Evolutionary conservation across 2,797 vertebrate genomes (phyloP).

Genomic region (Bradypus variegatus): DNA sequence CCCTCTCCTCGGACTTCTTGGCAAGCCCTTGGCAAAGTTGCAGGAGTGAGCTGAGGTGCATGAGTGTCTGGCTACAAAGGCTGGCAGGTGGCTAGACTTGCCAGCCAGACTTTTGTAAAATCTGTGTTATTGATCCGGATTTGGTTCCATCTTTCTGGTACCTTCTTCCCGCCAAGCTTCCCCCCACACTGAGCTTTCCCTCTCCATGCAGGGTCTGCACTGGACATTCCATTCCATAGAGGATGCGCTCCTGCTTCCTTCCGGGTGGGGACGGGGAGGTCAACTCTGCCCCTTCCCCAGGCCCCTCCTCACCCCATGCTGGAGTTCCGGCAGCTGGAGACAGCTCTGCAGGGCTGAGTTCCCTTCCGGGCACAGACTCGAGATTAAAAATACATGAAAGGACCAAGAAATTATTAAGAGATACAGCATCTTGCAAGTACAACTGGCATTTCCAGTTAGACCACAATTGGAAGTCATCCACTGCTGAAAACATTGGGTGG

Average conservation of each 20-base stretch:
- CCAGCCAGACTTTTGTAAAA: background rate
- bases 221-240: background rate
- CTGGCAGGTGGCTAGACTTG: background rate
- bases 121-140: background rate
- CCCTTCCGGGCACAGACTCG: slow-evolving; percentile 35
- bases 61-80: background rate
- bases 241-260: background rate
- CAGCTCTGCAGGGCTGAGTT: slow-evolving; percentile 25
- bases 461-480: slow-evolving; percentile 53
- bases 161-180: background rate
- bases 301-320: background rate
- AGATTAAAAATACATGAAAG: slow-evolving; percentile 67
- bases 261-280: background rate
- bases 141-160: background rate
- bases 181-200: background rate
- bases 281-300: background rate
- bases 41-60: background rate
- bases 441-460: slow-evolving; percentile 42
- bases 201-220: background rate
- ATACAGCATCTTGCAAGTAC: slow-evolving; percentile 42
- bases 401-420: slow-evolving; percentile 53
- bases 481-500: slow-evolving; percentile 36
- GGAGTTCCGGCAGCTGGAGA: background rate
- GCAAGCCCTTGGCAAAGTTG: background rate
- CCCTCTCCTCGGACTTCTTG: background rate